Percentiles rank a stretch among this genome's conserved stretches.
phyloP scores from a whole-genome alignment of 2,113 vertebrate genomes.

The Brienomyrus longianalis region DNA sequence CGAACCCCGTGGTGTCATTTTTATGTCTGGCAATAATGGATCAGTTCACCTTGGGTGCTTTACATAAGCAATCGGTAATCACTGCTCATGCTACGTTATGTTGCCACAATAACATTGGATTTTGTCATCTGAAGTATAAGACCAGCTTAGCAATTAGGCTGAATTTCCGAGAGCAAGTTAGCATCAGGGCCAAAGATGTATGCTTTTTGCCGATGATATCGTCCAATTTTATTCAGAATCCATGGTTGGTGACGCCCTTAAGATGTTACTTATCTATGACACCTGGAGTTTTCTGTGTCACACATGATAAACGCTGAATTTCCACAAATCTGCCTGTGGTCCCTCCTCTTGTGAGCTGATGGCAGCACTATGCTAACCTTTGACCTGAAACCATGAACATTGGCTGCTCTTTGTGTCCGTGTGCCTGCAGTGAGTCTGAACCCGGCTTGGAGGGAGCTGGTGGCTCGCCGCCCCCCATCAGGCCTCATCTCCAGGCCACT shows the following conservation, averaged over 20 bases:
- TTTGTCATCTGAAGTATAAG: background rate
- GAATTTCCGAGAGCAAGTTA: background rate
- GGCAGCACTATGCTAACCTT: background rate
- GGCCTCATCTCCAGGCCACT: conserved; percentile 89
- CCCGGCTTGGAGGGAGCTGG: conserved; percentile 88
- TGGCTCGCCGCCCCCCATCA: conserved; percentile 79
- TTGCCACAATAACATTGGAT: background rate
- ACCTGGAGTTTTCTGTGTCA: background rate
- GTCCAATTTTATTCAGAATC: background rate
- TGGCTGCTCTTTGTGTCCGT: conserved; percentile 5
- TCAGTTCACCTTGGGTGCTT: background rate
- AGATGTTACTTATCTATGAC: background rate
- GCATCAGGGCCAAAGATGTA: background rate
- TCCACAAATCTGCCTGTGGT: background rate
- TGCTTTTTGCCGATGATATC: background rate
- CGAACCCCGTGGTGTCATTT: background rate
- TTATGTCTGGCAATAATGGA: background rate
- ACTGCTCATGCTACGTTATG: background rate
- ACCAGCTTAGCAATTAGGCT: background rate
- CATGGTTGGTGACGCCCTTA: background rate
- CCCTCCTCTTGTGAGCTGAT: background rate
- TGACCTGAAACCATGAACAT: too few relatives aligned
- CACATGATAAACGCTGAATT: background rate
- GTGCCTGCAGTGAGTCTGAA: conserved; percentile 85
- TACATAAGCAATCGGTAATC: background rate